Conservation (phyloP, 2,797 vertebrate genomes). For the Parotocinclus haroldoi region DNA sequence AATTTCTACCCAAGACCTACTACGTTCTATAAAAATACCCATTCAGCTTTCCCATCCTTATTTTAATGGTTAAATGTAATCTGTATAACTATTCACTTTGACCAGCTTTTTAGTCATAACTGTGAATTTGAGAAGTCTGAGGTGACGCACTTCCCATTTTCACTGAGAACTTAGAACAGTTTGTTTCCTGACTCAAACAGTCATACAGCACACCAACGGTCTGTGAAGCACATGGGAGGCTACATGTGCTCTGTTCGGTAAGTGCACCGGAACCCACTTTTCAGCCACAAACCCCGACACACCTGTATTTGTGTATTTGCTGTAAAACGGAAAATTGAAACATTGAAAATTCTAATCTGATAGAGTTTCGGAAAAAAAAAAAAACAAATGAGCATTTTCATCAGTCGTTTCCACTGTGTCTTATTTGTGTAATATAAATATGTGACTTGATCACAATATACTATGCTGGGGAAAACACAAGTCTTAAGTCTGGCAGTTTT, state of each 20-base stretch:
- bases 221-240: conserved; percentile 24
- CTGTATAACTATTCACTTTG: neutral
- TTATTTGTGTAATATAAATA: too few species aligned
- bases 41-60: neutral
- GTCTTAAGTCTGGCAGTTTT: too few species aligned
- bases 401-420: too few species aligned
- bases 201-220: conserved; percentile 25
- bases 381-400: too few species aligned
- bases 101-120: neutral
- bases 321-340: too few species aligned
- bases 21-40: too few species aligned
- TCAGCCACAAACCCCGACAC: conserved; percentile 3
- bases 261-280: conserved; percentile 12
- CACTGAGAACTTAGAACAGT: conserved; percentile 6
- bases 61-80: neutral
- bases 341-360: too few species aligned
- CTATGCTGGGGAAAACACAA: too few species aligned
- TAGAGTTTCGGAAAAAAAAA: too few species aligned
- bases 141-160: conserved; percentile 44
- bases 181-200: conserved; percentile 47
- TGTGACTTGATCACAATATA: too few species aligned
- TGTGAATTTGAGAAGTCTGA: conserved; percentile 24
- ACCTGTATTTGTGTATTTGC: too few species aligned
- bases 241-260: conserved; percentile 37
- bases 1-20: too few species aligned